Conservation (phyloP, 2,888 invertebrate species). For the Heteromurus nitidus region DNA sequence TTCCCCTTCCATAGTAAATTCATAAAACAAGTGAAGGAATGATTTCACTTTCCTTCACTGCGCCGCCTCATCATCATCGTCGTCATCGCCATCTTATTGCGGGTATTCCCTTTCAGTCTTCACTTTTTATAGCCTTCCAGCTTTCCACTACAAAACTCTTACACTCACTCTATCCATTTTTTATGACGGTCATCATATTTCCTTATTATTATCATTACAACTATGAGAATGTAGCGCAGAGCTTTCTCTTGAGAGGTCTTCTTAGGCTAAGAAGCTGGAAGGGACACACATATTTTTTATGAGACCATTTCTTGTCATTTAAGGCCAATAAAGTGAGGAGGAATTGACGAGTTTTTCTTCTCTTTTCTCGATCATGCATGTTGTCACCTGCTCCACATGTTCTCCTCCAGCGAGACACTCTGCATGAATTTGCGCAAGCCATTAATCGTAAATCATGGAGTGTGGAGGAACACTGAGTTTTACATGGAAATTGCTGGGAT, state of each 20-base stretch:
- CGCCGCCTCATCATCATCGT: slow-evolving; percentile 1
- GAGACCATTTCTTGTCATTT: slow-evolving; percentile 53
- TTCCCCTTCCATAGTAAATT: slow-evolving; percentile 17
- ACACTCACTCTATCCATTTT: slow-evolving; percentile 2
- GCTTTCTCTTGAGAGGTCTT: too few species aligned
- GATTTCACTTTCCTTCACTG: too few species aligned
- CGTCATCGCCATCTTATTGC: not conserved
- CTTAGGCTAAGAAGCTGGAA: slow-evolving; percentile 8
- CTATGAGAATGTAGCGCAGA: too few species aligned
- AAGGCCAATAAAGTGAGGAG: slow-evolving; percentile 50
- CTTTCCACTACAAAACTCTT: not conserved
- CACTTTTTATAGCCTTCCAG: too few species aligned
- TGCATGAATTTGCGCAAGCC: not conserved
- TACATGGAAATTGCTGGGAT: slow-evolving; percentile 34
- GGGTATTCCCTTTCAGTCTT: too few species aligned
- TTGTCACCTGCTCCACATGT: too few species aligned
- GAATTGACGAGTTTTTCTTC: slow-evolving; percentile 38
- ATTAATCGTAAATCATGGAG: not conserved
- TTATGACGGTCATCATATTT: slow-evolving; percentile 62
- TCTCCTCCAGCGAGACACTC: too few species aligned
- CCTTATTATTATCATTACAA: slow-evolving; percentile 42
- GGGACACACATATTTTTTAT: slow-evolving; percentile 40
- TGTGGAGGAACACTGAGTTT: not conserved
- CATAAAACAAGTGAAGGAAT: slow-evolving; percentile 15
- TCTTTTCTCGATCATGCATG: not conserved